Evolutionary conservation across 2,113 vertebrate genomes (phyloP).

Genomic region (Tachuris rubrigastra): DNA sequence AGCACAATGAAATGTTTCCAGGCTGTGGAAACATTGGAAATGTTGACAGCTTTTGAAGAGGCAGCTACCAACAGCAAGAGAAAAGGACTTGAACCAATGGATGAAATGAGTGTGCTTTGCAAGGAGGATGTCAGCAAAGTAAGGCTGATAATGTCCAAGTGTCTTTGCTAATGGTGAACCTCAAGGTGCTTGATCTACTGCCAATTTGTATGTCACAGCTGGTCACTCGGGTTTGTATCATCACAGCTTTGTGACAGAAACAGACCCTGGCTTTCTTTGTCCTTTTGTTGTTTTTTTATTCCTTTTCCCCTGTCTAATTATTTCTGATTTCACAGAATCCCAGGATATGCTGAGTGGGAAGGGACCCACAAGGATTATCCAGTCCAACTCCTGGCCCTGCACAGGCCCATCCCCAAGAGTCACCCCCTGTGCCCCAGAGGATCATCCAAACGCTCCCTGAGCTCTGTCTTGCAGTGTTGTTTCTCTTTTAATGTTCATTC

Average conservation of each 20-base stretch:
- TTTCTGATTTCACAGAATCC: neutral
- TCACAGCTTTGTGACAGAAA: neutral
- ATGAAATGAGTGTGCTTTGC: constrained; percentile 34
- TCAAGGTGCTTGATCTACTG: neutral
- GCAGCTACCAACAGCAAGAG: constrained; percentile 5
- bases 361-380: neutral
- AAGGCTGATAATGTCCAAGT: neutral
- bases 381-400: neutral
- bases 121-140: constrained; percentile 6
- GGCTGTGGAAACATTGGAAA: constrained; percentile 31
- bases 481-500: neutral
- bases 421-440: neutral
- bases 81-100: constrained; percentile 13
- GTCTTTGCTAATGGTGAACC: neutral
- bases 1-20: constrained; percentile 52
- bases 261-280: neutral
- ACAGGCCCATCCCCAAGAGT: neutral
- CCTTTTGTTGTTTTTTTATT: neutral
- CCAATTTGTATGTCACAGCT: neutral
- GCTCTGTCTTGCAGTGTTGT: neutral
- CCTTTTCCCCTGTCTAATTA: neutral
- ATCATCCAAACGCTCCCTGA: neutral
- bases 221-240: neutral
- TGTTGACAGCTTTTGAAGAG: constrained; percentile 42
- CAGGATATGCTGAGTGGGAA: neutral